Evolutionary conservation across 2,888 invertebrate species (phyloP).

Genomic region (Osmoderma eremita): DNA sequence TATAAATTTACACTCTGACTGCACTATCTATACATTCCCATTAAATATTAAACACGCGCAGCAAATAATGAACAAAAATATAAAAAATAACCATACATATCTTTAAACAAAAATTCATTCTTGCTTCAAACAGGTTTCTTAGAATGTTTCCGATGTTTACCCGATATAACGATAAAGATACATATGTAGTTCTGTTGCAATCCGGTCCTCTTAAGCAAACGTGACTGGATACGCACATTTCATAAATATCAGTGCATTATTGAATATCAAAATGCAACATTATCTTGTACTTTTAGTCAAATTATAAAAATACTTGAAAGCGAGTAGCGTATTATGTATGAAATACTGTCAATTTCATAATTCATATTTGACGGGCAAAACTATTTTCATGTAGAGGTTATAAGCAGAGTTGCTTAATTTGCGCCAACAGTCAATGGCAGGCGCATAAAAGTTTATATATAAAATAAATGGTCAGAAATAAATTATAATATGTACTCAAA

Average conservation of each 20-base stretch:
- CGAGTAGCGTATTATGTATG: too few relatives aligned
- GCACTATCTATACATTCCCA: neutral
- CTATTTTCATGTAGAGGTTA: too few relatives aligned
- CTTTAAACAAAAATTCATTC: slow-evolving; percentile 19
- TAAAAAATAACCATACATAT: slow-evolving; percentile 9
- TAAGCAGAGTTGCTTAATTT: too few relatives aligned
- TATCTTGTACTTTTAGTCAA: too few relatives aligned
- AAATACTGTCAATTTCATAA: too few relatives aligned
- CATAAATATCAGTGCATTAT: slow-evolving; percentile 6
- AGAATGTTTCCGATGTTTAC: neutral
- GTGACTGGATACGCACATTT: neutral
- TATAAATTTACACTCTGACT: neutral
- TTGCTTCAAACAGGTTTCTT: slow-evolving; percentile 25
- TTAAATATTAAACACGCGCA: neutral
- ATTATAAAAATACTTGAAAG: too few relatives aligned
- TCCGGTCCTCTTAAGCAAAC: neutral
- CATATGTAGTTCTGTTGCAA: slow-evolving; percentile 3
- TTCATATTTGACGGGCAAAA: too few relatives aligned
- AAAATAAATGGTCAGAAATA: too few relatives aligned
- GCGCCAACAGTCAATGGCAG: too few relatives aligned
- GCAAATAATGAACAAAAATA: neutral
- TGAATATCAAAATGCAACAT: too few relatives aligned
- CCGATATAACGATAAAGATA: slow-evolving; percentile 4
- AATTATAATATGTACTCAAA: too few relatives aligned
- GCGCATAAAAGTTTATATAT: too few relatives aligned